Percentiles rank a stretch among this genome's conserved stretches.
Conservation (phyloP, 1,140 invertebrate genomes). For the Neuroterus valhalla region DNA sequence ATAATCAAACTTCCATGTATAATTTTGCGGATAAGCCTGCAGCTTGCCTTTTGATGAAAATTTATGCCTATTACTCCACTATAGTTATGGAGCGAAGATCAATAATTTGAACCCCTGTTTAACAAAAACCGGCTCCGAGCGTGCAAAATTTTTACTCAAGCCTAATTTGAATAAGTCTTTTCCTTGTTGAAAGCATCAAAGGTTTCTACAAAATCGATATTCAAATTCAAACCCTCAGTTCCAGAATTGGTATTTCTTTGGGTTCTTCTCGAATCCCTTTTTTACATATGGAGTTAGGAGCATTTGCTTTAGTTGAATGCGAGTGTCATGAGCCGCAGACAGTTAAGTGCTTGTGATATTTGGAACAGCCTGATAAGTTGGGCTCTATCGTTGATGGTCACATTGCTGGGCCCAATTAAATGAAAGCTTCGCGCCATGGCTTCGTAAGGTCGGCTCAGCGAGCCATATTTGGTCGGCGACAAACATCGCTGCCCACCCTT, state of each 20-base stretch:
- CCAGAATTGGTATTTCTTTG: conserved; percentile 12
- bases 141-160: conserved; percentile 3
- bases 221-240: conserved; percentile 18
- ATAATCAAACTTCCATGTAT: too few species aligned
- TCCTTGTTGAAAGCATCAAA: neutral
- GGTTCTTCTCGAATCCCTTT: neutral
- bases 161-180: conserved; percentile 13
- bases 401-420: conserved; percentile 53
- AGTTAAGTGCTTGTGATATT: conserved; percentile 40
- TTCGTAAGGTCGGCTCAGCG: conserved; percentile 61
- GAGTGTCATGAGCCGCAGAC: conserved; percentile 19
- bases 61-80: neutral
- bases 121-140: neutral
- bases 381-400: conserved; percentile 37
- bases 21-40: too few species aligned
- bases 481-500: conserved; percentile 49
- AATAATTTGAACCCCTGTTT: neutral
- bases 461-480: conserved; percentile 64
- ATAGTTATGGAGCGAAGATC: neutral
- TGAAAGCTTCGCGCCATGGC: conserved; percentile 50
- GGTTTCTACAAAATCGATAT: neutral
- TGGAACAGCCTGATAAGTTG: conserved; percentile 31
- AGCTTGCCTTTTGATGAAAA: neutral
- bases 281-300: conserved; percentile 11
- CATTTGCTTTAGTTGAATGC: neutral